Base-by-base conservation (phyloP, 2,797 vertebrate species). In the Amblyopsis hoosieri region DNA sequence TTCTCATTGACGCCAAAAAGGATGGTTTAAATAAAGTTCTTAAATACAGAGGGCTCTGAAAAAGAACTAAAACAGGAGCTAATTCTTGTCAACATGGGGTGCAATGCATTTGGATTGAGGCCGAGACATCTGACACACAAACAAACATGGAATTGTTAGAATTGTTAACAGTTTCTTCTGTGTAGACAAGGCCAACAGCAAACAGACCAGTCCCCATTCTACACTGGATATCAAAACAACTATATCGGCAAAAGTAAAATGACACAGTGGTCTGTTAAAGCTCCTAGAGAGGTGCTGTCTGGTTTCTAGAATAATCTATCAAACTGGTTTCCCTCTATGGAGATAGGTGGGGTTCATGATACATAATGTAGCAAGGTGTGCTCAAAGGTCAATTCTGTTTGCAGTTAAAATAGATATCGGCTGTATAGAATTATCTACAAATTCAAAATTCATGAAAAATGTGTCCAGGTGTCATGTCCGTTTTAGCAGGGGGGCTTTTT, bases 191-290 rank as follows among this genome's bases (percentile, higher is more conserved):
- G 71, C 59, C 67, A 67, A 58, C 57, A 75, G 62, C 57, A 62
- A 78, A 67, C 61, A 62, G 51, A 56, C 57, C 54, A 62, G 66
- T 46, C 72, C 65, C 64, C 66, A 62, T 70, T 56, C 51, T 65
- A 75, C 23, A 29, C 23, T 29, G 78, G 77, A 82, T 81, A 85
- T 88, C 83, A 88, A 85, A 29, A 89, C 80, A 70, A 74, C 78
- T 87, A 86, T 87, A 86, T 81, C 85, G 88, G 74, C 78, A 79
- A 74, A 80, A 82, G 87, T 74, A 79, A 85, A 87, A 89, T 77
- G 76, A 84, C 83, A 84, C 72, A 73, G 57, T 84, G 75, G 87
- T 53, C 85, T 78, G 79, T 60, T 84, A 86, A 88, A 87, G 75
- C 85, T 66, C 68, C 72, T 73, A 23, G 82, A 89, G 74, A 84